Percentiles rank a stretch among this genome's conserved stretches.
Conservation (phyloP, 2,888 invertebrate species). For the Lutraria lutraria region DNA sequence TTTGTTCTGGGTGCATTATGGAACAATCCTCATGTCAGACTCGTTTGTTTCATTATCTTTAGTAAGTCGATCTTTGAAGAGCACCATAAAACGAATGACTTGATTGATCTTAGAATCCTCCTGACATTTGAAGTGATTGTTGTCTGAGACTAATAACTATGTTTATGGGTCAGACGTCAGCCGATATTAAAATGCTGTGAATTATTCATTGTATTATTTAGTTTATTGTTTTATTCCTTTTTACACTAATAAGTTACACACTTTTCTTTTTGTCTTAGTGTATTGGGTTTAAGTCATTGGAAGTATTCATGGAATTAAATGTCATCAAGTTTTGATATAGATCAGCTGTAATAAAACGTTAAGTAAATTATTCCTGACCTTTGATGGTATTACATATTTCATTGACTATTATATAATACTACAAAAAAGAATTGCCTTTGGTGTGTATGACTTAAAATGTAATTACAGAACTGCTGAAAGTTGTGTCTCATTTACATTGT, state of each 20-base stretch:
- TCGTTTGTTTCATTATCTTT: background rate
- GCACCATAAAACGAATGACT: background rate
- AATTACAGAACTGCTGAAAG: background rate
- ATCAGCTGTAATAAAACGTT: background rate
- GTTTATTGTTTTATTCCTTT: no score
- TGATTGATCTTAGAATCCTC: background rate
- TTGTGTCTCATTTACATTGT: background rate
- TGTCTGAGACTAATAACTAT: background rate
- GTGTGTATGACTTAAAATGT: no score
- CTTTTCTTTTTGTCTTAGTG: no score
- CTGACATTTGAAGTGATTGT: background rate
- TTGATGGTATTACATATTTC: background rate
- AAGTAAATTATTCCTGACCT: background rate
- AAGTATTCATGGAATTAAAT: background rate
- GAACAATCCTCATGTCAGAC: background rate
- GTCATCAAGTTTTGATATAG: background rate
- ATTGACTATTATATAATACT: background rate
- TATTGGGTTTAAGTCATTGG: background rate
- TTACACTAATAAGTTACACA: no score
- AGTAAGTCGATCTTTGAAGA: background rate
- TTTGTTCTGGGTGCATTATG: background rate
- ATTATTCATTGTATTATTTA: no score
- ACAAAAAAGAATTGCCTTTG: background rate
- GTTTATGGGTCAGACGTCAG: background rate
- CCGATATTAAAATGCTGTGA: no score